Evolutionary conservation across 2,888 invertebrate species (phyloP), one percentile per base, ranked within the genome.

Genomic region (Acheta domesticus): DNA sequence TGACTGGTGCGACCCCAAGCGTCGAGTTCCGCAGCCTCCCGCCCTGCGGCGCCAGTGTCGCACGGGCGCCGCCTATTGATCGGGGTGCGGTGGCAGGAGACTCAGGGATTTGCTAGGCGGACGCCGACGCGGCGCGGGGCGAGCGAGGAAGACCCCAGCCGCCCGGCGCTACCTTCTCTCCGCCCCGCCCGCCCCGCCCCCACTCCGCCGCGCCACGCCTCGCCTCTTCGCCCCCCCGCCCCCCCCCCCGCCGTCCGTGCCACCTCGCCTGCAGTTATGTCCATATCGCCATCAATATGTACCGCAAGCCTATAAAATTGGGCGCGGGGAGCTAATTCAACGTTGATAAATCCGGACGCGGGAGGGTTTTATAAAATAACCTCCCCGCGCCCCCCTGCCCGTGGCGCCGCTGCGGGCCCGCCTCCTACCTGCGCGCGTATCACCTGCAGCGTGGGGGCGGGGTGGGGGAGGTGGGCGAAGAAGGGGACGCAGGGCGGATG

Each of bases 271-370:
- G 62, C 62, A 62, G 62, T 62, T 62, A 62, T n/a, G 62, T 62
- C 62, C 62, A 62, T 62, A 62, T 62, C 62, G 62, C 62, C 62
- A 62, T 62, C 62, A 62, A 62, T 62, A 62, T 62, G 62, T 62
- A 62, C 62, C 62, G 62, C 62, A 62, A n/a, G 62, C 62, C 62
- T 16, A n/a, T 62, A 62, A 62, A 62, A 62, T 62, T 62, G 62
- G 62, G 62, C 62, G 62, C 62, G n/a, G 62, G 62, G 62, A 62
- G n/a, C 62, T 62, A 62, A 62, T 62, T 62, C 62, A 14, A n/a
- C n/a, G 62, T 62, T 62, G 62, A 62, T 62, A 62, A 62, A 62
- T 62, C 62, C 62, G 62, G 62, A n/a, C 62, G 62, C 62, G 14
- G 62, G 62, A 62, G 62, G 62, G 62, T 62, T 62, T 62, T 62